A percentile compares a stretch with the other conserved stretches of the same genome.
Evolutionary conservation across 2,113 vertebrate species (phyloP).

Genomic region (Paedocypris sp.): DNA sequence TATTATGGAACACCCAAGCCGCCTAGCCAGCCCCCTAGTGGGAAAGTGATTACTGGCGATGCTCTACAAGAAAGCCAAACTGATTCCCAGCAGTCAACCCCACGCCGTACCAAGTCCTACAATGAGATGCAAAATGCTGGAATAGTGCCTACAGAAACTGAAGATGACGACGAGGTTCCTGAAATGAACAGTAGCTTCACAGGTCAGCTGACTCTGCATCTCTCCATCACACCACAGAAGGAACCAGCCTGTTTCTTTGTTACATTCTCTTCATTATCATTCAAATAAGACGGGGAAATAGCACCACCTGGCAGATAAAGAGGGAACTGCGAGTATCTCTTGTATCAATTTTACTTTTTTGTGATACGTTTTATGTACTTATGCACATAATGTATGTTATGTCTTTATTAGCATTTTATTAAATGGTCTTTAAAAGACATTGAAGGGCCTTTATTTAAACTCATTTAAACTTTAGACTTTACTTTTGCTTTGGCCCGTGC

Average conservation of each 20-base stretch:
- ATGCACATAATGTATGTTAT: too few species aligned
- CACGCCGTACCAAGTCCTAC: conserved; percentile 92
- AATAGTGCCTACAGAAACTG: conserved; percentile 84
- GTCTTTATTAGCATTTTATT: too few species aligned
- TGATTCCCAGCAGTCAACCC: conserved; percentile 83
- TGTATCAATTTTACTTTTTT: too few species aligned
- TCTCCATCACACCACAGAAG: background rate
- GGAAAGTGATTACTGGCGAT: conserved; percentile 93
- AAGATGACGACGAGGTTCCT: conserved; percentile 89
- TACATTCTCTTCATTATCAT: background rate
- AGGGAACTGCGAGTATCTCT: too few species aligned
- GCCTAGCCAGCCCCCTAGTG: conserved; percentile 87
- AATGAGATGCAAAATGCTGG: conserved; percentile 99
- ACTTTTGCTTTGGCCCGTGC: too few species aligned
- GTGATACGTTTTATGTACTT: too few species aligned
- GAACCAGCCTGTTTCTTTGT: background rate
- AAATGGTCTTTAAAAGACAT: too few species aligned
- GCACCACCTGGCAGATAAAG: conserved; percentile 55
- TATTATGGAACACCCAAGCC: conserved; percentile 99
- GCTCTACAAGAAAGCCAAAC: conserved; percentile 81
- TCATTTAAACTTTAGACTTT: too few species aligned
- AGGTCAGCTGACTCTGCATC: conserved; percentile 64
- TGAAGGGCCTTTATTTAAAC: too few species aligned
- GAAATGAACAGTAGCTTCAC: conserved; percentile 98
- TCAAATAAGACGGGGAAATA: conserved; percentile 30